phyloP scores from a whole-genome alignment of 1,140 invertebrate species.

The Zaprionus tsacasi region DNA sequence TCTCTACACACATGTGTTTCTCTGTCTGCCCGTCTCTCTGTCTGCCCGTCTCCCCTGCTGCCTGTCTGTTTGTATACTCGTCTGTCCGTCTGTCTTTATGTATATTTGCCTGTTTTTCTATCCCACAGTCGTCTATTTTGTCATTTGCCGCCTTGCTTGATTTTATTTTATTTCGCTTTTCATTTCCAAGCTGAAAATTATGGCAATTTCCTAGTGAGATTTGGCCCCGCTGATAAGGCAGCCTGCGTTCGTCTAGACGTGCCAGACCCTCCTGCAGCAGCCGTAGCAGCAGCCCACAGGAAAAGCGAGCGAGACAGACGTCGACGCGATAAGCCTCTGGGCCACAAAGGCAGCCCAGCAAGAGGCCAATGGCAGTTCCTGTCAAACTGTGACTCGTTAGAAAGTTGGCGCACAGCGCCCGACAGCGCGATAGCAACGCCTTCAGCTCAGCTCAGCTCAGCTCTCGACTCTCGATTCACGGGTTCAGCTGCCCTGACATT shows the following conservation, averaged over 20 bases:
- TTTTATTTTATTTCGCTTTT: constrained; percentile 25
- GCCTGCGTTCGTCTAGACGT: constrained; percentile 59
- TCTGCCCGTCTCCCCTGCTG: background rate
- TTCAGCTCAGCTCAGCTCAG: too few relatives aligned
- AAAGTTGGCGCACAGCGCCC: constrained; percentile 34
- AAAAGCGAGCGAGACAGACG: constrained; percentile 52
- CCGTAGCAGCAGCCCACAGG: constrained; percentile 52
- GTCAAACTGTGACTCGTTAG: constrained; percentile 39
- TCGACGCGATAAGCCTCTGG: constrained; percentile 58
- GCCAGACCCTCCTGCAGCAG: constrained; percentile 26
- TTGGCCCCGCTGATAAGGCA: constrained; percentile 55
- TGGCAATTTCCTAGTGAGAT: constrained; percentile 76
- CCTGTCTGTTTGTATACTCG: background rate
- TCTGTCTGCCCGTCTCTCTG: constrained; percentile 16
- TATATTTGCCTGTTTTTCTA: constrained; percentile 1
- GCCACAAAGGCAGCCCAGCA: background rate
- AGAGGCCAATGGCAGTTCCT: constrained; percentile 38
- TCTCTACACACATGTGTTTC: background rate
- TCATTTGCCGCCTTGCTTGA: constrained; percentile 39
- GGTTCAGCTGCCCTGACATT: constrained; percentile 33
- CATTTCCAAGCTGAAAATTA: constrained; percentile 40
- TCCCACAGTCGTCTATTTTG: constrained; percentile 13
- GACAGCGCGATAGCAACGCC: constrained; percentile 34
- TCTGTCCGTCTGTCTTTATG: constrained; percentile 14
- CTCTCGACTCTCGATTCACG: background rate